phyloP scores from a whole-genome alignment of 2,888 invertebrate species.

The Ellobium chinense region DNA sequence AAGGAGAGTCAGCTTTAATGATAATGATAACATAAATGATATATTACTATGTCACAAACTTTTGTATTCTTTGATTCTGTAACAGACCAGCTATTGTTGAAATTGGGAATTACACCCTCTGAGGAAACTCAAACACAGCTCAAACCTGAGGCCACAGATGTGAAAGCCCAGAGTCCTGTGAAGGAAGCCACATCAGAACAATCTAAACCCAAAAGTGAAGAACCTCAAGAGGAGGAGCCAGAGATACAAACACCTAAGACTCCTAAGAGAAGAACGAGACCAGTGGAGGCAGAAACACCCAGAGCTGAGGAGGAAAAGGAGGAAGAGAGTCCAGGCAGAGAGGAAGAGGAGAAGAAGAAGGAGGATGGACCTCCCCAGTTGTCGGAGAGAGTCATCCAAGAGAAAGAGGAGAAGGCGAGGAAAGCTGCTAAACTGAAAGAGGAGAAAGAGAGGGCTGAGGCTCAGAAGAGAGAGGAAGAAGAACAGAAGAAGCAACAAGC shows the following conservation, averaged over 20 bases:
- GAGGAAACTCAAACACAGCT: too few species aligned
- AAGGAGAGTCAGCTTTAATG: too few species aligned
- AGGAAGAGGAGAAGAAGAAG: neutral
- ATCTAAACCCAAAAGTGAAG: neutral
- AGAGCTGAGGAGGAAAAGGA: neutral
- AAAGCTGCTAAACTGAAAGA: slow-evolving; percentile 10
- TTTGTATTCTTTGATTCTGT: too few species aligned
- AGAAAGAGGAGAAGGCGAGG: slow-evolving; percentile 23
- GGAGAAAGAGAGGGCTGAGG: slow-evolving; percentile 22
- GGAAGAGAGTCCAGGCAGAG: neutral
- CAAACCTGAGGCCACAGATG: too few species aligned
- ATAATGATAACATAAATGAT: too few species aligned
- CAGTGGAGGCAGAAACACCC: neutral
- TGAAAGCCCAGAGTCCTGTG: too few species aligned
- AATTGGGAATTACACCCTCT: too few species aligned
- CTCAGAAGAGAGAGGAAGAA: slow-evolving; percentile 12
- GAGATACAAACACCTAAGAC: too few species aligned
- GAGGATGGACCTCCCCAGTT: neutral
- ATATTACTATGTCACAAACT: too few species aligned
- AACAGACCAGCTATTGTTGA: too few species aligned
- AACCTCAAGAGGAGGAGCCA: neutral
- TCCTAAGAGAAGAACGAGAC: slow-evolving; percentile 16
- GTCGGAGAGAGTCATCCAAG: slow-evolving; percentile 32
- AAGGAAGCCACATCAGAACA: too few species aligned
- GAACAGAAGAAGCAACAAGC: slow-evolving; percentile 6